A percentile compares a stretch with the other conserved stretches of the same genome.
Evolutionary conservation across 2,888 invertebrate species (phyloP).

Genomic region (Meghimatium bilineatum): DNA sequence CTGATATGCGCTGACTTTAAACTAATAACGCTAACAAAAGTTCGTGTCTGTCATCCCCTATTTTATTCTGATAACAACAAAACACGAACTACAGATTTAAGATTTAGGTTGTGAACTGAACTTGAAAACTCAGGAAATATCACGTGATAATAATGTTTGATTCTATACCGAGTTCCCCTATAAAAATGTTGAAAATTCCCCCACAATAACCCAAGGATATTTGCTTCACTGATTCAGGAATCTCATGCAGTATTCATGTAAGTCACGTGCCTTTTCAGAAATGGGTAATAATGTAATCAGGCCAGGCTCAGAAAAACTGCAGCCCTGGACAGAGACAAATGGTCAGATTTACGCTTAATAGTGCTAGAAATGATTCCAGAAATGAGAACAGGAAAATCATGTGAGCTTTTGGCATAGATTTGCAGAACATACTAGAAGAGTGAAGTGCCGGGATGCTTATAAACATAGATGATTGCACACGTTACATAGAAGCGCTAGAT

Average conservation of each 20-base stretch:
- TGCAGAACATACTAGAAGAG: not conserved
- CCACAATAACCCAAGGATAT: not conserved
- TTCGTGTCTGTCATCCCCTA: too few relatives aligned
- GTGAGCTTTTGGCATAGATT: not conserved
- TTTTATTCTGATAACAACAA: too few relatives aligned
- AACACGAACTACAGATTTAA: not conserved
- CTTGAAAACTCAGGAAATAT: not conserved
- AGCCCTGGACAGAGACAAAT: conserved; percentile 20
- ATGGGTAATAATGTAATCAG: conserved; percentile 13
- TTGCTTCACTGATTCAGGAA: not conserved
- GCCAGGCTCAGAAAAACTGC: conserved; percentile 9
- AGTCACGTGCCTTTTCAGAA: not conserved
- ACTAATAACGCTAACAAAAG: too few relatives aligned
- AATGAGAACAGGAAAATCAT: not conserved
- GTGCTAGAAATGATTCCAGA: not conserved
- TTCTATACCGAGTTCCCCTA: not conserved
- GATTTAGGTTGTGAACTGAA: not conserved
- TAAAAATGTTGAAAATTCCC: not conserved
- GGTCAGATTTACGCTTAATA: conserved; percentile 12
- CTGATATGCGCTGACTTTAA: too few relatives aligned
- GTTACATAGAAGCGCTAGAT: too few relatives aligned
- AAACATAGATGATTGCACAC: too few relatives aligned
- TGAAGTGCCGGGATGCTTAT: not conserved
- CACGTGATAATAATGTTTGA: not conserved
- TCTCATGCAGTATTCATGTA: conserved; percentile 22